Conservation (phyloP, 2,797 vertebrate species). For the Enteromius paludinosus region DNA sequence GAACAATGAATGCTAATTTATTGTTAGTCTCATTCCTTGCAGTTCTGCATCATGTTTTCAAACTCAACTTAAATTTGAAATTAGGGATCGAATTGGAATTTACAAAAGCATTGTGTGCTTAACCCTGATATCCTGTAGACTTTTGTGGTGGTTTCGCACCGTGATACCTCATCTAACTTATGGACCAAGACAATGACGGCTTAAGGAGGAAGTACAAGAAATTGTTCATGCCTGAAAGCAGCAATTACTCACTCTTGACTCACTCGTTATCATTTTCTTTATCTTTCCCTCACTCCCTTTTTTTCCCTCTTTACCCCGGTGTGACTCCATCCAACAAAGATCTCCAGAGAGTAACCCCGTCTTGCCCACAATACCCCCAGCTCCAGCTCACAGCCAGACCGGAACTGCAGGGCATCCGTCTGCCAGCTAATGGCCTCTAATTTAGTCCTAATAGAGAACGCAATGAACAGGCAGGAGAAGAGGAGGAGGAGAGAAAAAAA, state of each 20-base stretch:
- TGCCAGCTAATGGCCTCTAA: constrained; percentile 79
- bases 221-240: constrained; percentile 45
- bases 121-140: neutral
- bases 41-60: neutral
- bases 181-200: constrained; percentile 32
- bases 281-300: constrained; percentile 26
- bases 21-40: neutral
- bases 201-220: constrained; percentile 44
- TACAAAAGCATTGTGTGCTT: neutral
- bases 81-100: neutral
- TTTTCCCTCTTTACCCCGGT: constrained; percentile 18
- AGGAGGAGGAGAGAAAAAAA: constrained; percentile 60
- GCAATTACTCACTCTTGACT: constrained; percentile 43
- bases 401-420: constrained; percentile 74
- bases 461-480: constrained; percentile 64
- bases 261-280: constrained; percentile 35
- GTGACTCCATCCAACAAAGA: constrained; percentile 11
- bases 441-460: constrained; percentile 77
- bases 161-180: constrained; percentile 40
- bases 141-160: constrained; percentile 16
- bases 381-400: constrained; percentile 65
- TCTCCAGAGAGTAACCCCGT: constrained; percentile 53
- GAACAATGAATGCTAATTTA: no score
- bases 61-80: neutral
- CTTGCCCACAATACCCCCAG: constrained; percentile 53